Conservation (phyloP, 1,140 invertebrate species). For the Cotesia vestalis region DNA sequence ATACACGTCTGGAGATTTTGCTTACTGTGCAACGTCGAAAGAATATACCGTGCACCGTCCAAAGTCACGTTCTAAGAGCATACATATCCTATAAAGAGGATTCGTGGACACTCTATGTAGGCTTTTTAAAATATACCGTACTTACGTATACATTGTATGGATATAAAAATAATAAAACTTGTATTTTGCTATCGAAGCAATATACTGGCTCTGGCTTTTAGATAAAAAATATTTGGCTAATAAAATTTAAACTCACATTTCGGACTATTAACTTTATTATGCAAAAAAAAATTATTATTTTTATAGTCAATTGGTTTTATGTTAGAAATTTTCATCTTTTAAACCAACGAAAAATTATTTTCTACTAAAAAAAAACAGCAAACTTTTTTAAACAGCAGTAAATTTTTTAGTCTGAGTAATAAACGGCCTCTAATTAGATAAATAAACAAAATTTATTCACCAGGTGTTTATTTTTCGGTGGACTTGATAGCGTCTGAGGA, state of each 20-base stretch:
- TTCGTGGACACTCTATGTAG: slow-evolving; percentile 19
- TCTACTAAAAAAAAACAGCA: too few species aligned
- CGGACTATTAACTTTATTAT: background rate
- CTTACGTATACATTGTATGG: background rate
- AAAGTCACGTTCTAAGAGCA: slow-evolving; percentile 28
- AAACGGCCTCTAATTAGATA: too few species aligned
- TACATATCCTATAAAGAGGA: slow-evolving; percentile 23
- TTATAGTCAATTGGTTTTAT: too few species aligned
- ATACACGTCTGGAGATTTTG: slow-evolving; percentile 29
- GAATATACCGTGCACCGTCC: slow-evolving; percentile 16
- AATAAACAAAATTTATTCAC: too few species aligned
- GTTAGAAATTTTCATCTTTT: too few species aligned
- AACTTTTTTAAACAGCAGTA: too few species aligned
- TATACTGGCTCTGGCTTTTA: too few species aligned
- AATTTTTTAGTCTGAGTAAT: too few species aligned
- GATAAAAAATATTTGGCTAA: background rate
- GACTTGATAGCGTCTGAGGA: background rate
- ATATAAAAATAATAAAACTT: slow-evolving; percentile 3
- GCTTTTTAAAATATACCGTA: slow-evolving; percentile 7
- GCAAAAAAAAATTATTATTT: too few species aligned
- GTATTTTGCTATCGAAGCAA: background rate
- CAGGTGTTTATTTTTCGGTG: too few species aligned
- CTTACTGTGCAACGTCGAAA: slow-evolving; percentile 31
- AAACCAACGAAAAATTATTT: too few species aligned
- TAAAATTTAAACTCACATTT: background rate